Evolutionary conservation across 2,113 vertebrate genomes (phyloP), one percentile per base, ranked within the genome.

Genomic region (Oxygymnocypris stewartii): DNA sequence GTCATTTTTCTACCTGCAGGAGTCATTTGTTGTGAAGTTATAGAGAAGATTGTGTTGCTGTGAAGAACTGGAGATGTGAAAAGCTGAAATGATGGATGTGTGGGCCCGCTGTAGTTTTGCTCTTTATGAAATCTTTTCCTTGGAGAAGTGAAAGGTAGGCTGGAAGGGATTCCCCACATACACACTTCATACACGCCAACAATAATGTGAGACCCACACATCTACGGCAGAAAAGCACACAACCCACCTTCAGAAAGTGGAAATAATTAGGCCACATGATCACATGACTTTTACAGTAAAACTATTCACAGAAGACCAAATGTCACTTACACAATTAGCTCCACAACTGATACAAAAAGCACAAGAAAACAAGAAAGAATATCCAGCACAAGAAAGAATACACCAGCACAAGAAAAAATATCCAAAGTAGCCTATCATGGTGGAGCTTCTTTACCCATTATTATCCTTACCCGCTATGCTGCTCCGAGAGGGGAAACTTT

Each of bases 161-260:
- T 87, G 49, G 23, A 67, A 88, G 93, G 94, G 93, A 92, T 92
- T 93, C 86, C 90, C 92, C 92, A 92, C 85, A 35, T 23, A 87
- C 91, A 87, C 88, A 88, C 85, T 76, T 49, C 12, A 47, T 44
- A 91, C 93, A 11, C 88, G 40, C 82, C 80, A 85, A 84, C 31
- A 87, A 57, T 49, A 40, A 25, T 47, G 71, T 84, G 59, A 82
- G 59, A 75, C 80, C 89, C 88, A 16, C 54, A 75, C 90, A 89
- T 86, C 88, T 91, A 79, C 84, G 88, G 86, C 86, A 90, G 91
- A 88, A 90, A 88, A 89, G 90, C 88, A 90, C 88, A 88, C 89
- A 88, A 65, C 75, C 89, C 92, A 90, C 92, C 92, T 91, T 69
- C 85, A 88, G 73, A 89, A 91, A 89, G 91, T 92, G 93, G 93